These are phyloP conservation scores for Zaprionus capensis DNA, from an alignment of 1,140 invertebrate genomes.

Conservation along the genomic window DNA sequence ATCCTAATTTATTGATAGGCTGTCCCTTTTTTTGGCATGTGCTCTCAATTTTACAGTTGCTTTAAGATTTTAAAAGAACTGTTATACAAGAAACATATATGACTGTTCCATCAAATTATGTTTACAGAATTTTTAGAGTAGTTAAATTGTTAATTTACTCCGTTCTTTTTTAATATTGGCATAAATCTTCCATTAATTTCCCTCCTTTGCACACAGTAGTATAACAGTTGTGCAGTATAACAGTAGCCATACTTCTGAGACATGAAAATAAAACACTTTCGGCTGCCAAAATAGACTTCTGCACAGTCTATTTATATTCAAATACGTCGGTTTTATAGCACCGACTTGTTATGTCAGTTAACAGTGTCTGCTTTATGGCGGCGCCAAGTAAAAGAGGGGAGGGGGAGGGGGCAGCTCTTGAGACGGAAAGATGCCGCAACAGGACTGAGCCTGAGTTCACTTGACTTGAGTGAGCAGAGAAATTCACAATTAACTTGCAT, in stretches of 20 bases:
- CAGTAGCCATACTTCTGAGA: neutral
- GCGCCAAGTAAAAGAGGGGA: neutral
- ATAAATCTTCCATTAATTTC: no score
- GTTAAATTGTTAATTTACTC: no score
- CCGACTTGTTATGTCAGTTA: neutral
- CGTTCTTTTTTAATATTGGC: no score
- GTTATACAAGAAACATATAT: neutral
- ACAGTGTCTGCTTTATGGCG: constrained; percentile 17
- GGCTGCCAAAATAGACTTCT: neutral
- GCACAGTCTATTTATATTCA: neutral
- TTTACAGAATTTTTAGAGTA: no score
- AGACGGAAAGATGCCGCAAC: constrained; percentile 16
- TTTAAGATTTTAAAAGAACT: neutral
- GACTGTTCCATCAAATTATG: no score
- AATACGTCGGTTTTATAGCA: neutral
- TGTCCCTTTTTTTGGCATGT: neutral
- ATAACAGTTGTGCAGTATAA: no score
- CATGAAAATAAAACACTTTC: neutral
- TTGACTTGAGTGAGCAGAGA: constrained; percentile 1
- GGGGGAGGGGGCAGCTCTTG: neutral
- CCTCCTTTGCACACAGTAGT: no score
- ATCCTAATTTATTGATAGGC: constrained; percentile 17
- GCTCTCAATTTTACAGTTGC: neutral
- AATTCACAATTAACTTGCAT: constrained; percentile 38
- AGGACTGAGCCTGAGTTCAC: constrained; percentile 1